Base-by-base conservation (phyloP, 1,140 invertebrate genomes). In the Diorhabda carinulata region DNA sequence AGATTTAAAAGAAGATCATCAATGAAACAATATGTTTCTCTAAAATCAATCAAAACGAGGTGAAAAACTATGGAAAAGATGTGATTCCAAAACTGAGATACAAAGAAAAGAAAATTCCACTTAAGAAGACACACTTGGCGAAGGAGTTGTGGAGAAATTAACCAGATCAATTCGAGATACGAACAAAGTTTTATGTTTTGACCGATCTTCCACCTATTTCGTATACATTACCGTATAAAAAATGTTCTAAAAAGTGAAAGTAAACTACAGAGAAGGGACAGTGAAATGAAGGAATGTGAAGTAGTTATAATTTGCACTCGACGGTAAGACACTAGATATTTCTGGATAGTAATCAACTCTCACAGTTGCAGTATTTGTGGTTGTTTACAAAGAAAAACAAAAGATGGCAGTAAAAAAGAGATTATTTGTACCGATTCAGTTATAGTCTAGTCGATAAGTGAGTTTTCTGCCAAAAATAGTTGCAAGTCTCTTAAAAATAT, bases 21-120 rank as follows among this genome's bases (percentile, higher is more conserved):
- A 72, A 82, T 81, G 40, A 81, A 79, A 60, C 79, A 82, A 68
- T 80, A 82, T 68, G 75, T 81, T 72, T 78, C 78, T 9, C 59
- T 76, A 10, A 81, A 81, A 63, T 79, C 79, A 10, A 78, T 79
- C 44, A 81, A 81, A 76, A 70, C 25, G 82, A 74, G 81, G 80
- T 9, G 78, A 80, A 60, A 83, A 81, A 76, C 69, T 81, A 60
- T 83, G 81, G 80, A 44, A 61, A 7, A 45, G 72, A 45, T 71
- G 66, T 66, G 69, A 73, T 45, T 68, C 72, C 2, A 4, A 2
- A 10, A 60, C 72, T 44, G 66, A 69, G 1, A 5, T 41, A 10
- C 57, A 58, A 9, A 10, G 57, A 42, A 61, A 61, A 61, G 43
- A 7, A 61, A 61, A 42, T 41, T 61, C 8, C 43, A 58, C 57